Conservation (phyloP, 2,888 invertebrate genomes). For the Eilema griseolum region DNA sequence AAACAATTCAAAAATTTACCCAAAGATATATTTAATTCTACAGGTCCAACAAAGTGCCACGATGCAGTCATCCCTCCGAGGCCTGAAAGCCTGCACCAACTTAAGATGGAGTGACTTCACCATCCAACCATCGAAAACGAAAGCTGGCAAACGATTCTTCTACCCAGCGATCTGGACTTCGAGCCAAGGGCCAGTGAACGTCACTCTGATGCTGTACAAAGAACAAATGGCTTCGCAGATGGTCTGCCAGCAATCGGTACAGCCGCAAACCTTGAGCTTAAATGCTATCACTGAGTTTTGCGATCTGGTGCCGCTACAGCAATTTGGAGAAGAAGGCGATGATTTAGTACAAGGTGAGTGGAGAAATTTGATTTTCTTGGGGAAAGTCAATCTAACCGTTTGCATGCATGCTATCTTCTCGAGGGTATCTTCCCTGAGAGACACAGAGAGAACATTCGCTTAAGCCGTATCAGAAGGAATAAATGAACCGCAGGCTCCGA, state of each 20-base stretch:
- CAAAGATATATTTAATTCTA: slow-evolving; percentile 9
- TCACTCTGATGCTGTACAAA: slow-evolving; percentile 89
- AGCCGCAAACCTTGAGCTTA: slow-evolving; percentile 89
- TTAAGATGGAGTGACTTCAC: slow-evolving; percentile 92
- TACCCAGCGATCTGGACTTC: slow-evolving; percentile 92
- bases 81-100: slow-evolving; percentile 91
- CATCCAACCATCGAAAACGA: slow-evolving; percentile 83
- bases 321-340: slow-evolving; percentile 88
- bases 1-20: not conserved
- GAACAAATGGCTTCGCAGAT: slow-evolving; percentile 88
- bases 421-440: too few relatives aligned
- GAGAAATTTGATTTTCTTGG: not conserved
- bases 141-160: slow-evolving; percentile 91
- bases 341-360: slow-evolving; percentile 89
- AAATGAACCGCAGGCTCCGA: too few relatives aligned
- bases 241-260: slow-evolving; percentile 88
- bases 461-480: too few relatives aligned
- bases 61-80: slow-evolving; percentile 90
- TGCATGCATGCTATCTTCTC: too few relatives aligned
- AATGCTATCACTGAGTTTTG: slow-evolving; percentile 93
- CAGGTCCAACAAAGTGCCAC: slow-evolving; percentile 90
- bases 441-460: too few relatives aligned
- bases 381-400: too few relatives aligned
- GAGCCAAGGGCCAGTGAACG: slow-evolving; percentile 88
- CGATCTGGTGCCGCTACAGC: slow-evolving; percentile 91